These are phyloP conservation scores for Thalpophila matura DNA, from an alignment of 2,888 invertebrate species.

Conservation along the genomic window DNA sequence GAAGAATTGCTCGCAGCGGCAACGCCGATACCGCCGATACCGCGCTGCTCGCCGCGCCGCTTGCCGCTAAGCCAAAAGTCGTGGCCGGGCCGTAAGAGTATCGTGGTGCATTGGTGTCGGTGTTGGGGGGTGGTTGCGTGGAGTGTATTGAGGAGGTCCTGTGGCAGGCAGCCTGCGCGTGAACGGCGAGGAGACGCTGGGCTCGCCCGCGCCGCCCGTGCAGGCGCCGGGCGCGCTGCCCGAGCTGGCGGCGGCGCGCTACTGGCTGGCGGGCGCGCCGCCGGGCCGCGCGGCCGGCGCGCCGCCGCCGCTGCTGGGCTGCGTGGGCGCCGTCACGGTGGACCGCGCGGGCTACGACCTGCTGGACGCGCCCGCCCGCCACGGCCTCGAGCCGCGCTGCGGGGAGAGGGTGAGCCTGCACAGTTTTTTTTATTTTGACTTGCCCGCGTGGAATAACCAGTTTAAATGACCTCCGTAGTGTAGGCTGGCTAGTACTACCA, in stretches of 20 bases:
- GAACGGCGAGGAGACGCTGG: slow-evolving; percentile 92
- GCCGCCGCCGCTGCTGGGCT: slow-evolving; percentile 92
- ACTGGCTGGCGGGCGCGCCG: slow-evolving; percentile 96
- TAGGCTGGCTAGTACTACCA: too few relatives aligned
- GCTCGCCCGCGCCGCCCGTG: slow-evolving; percentile 92
- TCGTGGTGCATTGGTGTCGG: too few relatives aligned
- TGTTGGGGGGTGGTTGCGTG: slow-evolving; percentile 8
- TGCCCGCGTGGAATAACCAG: neutral
- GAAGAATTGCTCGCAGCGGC: too few relatives aligned
- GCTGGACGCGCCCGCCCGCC: slow-evolving; percentile 92
- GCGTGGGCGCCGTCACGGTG: slow-evolving; percentile 94
- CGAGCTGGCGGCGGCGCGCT: slow-evolving; percentile 92
- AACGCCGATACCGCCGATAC: too few relatives aligned
- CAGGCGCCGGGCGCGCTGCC: slow-evolving; percentile 91
- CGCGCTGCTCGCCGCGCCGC: too few relatives aligned
- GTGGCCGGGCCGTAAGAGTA: too few relatives aligned
- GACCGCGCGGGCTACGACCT: slow-evolving; percentile 94
- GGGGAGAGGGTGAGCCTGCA: slow-evolving; percentile 90
- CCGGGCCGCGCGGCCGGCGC: slow-evolving; percentile 90
- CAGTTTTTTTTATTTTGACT: neutral
- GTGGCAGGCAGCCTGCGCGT: slow-evolving; percentile 92
- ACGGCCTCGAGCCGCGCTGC: slow-evolving; percentile 94
- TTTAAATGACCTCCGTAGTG: too few relatives aligned
- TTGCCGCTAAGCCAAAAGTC: too few relatives aligned
- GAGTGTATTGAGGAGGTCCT: slow-evolving; percentile 69